Evolutionary conservation across 2,113 vertebrate species (phyloP).

Genomic region (Callocephalon fimbriatum): DNA sequence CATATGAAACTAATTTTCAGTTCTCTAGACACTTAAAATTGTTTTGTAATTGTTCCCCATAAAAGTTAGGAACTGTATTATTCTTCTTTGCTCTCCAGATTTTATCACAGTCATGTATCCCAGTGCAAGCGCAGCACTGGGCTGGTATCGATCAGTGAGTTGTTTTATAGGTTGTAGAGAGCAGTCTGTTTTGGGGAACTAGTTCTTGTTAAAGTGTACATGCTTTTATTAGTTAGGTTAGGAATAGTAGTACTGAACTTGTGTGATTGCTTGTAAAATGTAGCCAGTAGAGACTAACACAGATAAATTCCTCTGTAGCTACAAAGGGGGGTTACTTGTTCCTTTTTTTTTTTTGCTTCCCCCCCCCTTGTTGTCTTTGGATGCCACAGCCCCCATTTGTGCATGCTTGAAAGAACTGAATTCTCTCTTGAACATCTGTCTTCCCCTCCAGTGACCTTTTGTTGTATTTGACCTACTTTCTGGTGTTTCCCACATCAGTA

Average conservation of each 20-base stretch:
- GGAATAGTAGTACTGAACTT: not conserved
- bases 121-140: rapidly evolving
- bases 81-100: not conserved
- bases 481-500: not conserved
- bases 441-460: not conserved
- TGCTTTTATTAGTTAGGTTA: not conserved
- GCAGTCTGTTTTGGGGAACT: not conserved
- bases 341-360: not conserved
- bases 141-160: not conserved
- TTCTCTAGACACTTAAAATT: not conserved
- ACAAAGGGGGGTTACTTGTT: not conserved
- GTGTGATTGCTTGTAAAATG: not conserved
- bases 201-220: not conserved
- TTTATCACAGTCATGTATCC: rapidly evolving
- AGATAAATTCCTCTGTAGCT: not conserved
- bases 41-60: not conserved
- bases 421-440: not conserved
- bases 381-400: not conserved
- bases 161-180: not conserved
- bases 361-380: not conserved
- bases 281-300: not conserved
- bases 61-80: not conserved
- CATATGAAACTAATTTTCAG: not conserved
- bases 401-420: not conserved
- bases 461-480: not conserved